These are phyloP conservation scores for Coptotermes formosanus DNA, from an alignment of 1,140 invertebrate species.

Conservation along the genomic window DNA sequence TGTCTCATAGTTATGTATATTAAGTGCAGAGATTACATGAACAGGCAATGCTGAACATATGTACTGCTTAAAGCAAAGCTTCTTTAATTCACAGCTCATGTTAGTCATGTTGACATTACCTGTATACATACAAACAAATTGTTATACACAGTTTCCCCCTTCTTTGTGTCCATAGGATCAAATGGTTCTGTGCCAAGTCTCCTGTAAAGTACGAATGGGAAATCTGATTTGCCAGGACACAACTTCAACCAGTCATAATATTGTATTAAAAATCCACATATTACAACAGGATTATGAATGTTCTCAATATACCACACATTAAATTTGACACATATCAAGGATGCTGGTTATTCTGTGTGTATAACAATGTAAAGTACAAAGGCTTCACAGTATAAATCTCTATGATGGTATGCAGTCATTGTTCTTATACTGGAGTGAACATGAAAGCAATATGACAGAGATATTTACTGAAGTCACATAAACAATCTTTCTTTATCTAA, in stretches of 20 bases:
- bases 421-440: neutral
- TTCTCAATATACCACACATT: neutral
- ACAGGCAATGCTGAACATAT: neutral
- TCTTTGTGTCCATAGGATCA: neutral
- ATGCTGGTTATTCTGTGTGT: neutral
- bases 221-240: neutral
- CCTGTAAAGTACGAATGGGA: neutral
- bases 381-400: neutral
- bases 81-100: neutral
- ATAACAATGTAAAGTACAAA: constrained; percentile 17
- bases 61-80: neutral
- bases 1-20: neutral
- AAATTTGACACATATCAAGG: constrained; percentile 12
- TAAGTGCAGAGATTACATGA: neutral
- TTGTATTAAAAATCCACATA: constrained; percentile 6
- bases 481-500: constrained; percentile 14
- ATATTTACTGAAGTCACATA: constrained; percentile 20
- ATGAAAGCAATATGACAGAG: neutral
- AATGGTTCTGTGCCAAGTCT: neutral
- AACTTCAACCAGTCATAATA: constrained; percentile 5
- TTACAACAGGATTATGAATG: constrained; percentile 6
- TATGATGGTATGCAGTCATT: neutral
- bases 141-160: neutral
- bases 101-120: neutral
- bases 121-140: neutral